Conservation (phyloP, 2,888 invertebrate species). For the Drosophila fulvimacula region DNA sequence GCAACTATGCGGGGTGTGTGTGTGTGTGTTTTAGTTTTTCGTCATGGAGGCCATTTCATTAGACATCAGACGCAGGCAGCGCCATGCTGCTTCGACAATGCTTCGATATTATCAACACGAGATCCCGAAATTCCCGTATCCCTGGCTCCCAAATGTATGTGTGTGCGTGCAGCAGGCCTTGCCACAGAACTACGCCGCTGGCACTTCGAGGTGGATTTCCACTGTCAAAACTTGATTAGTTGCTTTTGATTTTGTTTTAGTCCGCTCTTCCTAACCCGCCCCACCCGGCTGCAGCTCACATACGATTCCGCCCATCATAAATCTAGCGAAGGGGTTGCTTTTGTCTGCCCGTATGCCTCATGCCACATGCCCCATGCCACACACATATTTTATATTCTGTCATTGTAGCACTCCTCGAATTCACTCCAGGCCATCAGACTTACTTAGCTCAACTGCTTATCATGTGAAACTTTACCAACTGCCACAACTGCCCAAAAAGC, state of each 20-base stretch:
- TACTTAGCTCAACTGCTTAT: conserved; percentile 16
- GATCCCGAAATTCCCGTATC: conserved; percentile 30
- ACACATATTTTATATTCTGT: conserved; percentile 65
- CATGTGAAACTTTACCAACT: conserved; percentile 15
- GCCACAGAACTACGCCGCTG: conserved; percentile 40
- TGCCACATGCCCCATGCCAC: neutral
- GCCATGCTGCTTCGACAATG: conserved; percentile 48
- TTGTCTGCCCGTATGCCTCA: conserved; percentile 37
- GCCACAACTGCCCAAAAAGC: conserved; percentile 5
- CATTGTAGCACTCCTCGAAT: conserved; percentile 49
- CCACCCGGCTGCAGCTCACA: conserved; percentile 8
- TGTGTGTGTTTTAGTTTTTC: conserved; percentile 42
- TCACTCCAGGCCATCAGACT: conserved; percentile 30
- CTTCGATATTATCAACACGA: conserved; percentile 28
- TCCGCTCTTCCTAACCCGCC: conserved; percentile 15
- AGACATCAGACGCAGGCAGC: conserved; percentile 43
- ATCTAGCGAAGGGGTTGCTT: conserved; percentile 72
- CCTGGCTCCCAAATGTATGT: conserved; percentile 9
- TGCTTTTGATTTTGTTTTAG: conserved; percentile 63
- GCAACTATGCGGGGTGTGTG: conserved; percentile 42
- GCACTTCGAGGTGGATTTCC: conserved; percentile 79
- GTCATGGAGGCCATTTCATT: conserved; percentile 72
- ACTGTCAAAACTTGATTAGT: conserved; percentile 83
- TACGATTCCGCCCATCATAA: conserved; percentile 70
- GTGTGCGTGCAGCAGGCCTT: conserved; percentile 1